Base-by-base conservation (phyloP, 2,888 invertebrate species). In the Orthosia gothica region DNA sequence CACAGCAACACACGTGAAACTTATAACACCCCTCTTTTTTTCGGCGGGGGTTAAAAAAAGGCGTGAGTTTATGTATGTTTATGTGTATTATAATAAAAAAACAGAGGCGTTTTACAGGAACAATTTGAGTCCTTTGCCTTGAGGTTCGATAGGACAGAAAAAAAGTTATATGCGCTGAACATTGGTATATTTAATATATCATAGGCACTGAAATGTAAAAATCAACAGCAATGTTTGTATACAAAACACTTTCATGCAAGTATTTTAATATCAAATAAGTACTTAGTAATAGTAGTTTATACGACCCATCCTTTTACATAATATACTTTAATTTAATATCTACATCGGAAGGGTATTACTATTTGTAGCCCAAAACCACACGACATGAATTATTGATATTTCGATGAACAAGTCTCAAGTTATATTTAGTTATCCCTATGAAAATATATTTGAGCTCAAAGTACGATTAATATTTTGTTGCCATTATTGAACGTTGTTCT, bases 291-390 rank as follows among this genome's bases (percentile, higher is more conserved):
- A 52, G 4, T 26, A 15, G 15, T 55, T 5, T 2, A 15, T 55
- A 15, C 55, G 15, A 16, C 15, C 15, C 16, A 23, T 26, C 26
- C 26, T 26, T 26, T 26, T 13, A 54, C 4, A 7, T 9, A n/a
- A 20, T 54, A 62, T 62, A 68, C 16, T n/a, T 7, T 20, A 58
- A 45, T n/a, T 23, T n/a, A 59, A 47, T 74, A 50, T 26, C 0
- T 23, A 57, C 15, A n/a, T 26, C 15, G 5, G 23, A 66, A 32
- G 11, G 26, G 5, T 13, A 12, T 0, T 40, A 26, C 16, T 54
- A 23, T 77, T 66, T 77, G 9, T 67, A 32, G 4, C 26, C n/a
- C 13, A 58, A 40, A 63, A n/a, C 52, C 26, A 52, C 77, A 76
- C 45, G 32, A 4, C 5, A 67, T 16, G 9, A 32, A 50, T 47